phyloP scores from a whole-genome alignment of 1,140 invertebrate species.

The Rhopalosiphum padi region DNA sequence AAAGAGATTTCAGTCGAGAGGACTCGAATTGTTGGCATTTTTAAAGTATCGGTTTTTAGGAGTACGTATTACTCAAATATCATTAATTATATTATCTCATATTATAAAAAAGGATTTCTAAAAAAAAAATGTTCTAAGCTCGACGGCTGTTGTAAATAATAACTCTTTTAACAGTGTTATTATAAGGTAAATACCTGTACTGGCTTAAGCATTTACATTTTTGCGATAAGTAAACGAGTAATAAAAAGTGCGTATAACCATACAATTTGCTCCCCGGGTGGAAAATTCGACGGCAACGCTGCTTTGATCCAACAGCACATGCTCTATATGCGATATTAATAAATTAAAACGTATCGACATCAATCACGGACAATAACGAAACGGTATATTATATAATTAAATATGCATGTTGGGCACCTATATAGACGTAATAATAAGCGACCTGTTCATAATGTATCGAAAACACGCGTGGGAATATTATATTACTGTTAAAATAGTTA shows the following conservation, averaged over 20 bases:
- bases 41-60: background rate
- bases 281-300: background rate
- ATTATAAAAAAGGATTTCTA: background rate
- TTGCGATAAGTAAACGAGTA: background rate
- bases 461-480: background rate
- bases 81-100: background rate
- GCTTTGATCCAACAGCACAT: background rate
- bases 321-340: background rate
- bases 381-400: background rate
- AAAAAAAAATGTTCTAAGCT: too few relatives aligned
- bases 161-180: background rate
- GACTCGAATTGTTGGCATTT: background rate
- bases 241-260: background rate
- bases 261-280: background rate
- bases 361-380: background rate
- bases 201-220: background rate
- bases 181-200: background rate
- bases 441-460: background rate
- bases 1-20: background rate
- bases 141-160: background rate
- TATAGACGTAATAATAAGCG: background rate
- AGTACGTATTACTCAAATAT: too few relatives aligned
- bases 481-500: background rate
- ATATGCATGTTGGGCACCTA: background rate
- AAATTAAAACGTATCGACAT: background rate